These are phyloP conservation scores for Euzophera pinguis DNA, from an alignment of 2,888 invertebrate species.

Conservation along the genomic window DNA sequence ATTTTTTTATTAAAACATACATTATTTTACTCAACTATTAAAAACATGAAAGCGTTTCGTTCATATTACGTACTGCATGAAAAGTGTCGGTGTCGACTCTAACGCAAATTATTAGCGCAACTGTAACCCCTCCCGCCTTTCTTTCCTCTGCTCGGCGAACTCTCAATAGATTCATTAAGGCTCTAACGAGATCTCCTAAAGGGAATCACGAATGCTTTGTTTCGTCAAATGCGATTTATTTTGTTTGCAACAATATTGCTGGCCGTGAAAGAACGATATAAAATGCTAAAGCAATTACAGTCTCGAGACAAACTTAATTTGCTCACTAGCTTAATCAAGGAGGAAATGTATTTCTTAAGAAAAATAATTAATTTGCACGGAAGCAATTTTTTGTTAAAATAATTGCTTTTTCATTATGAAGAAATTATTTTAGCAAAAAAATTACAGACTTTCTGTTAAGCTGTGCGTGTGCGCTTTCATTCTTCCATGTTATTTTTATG, in stretches of 20 bases:
- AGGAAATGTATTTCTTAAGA: constrained; percentile 7
- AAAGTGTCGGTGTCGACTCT: constrained; percentile 37
- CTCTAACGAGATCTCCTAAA: constrained; percentile 74
- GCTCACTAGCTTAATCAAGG: constrained; percentile 3
- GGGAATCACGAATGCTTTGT: constrained; percentile 73
- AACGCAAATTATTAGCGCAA: constrained; percentile 70
- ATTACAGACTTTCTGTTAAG: too few species aligned
- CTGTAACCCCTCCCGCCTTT: constrained; percentile 46
- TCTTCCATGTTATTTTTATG: too few species aligned
- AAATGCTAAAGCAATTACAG: constrained; percentile 8
- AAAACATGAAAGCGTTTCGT: not conserved
- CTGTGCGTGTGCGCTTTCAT: too few species aligned
- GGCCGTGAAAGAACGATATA: constrained; percentile 13
- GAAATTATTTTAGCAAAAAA: too few species aligned
- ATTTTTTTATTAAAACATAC: too few species aligned
- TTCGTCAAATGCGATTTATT: constrained; percentile 71
- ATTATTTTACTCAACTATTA: too few species aligned
- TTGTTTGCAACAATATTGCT: constrained; percentile 54
- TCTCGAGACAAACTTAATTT: constrained; percentile 5
- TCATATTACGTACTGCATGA: not conserved
- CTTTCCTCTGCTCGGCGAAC: constrained; percentile 60
- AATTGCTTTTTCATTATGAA: not conserved
- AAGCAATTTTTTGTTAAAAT: not conserved
- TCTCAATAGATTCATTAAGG: constrained; percentile 78
- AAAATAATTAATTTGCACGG: constrained; percentile 21